A percentile compares a stretch with the other conserved stretches of the same genome.
phyloP scores from a whole-genome alignment of 2,888 invertebrate species.

The Scelioninae gen. 2 region DNA sequence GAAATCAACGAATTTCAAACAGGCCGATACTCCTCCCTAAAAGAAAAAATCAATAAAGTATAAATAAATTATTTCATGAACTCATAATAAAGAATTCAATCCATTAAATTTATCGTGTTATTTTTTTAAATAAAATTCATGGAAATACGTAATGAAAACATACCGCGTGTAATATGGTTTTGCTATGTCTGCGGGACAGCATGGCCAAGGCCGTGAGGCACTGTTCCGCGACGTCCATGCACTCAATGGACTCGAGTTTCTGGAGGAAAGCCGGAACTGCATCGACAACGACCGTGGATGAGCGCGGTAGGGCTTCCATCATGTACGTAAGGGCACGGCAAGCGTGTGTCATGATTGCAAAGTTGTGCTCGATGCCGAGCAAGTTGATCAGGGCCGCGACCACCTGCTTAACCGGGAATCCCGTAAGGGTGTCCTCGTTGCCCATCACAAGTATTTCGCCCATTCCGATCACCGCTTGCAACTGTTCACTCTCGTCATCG shows the following conservation, averaged over 20 bases:
- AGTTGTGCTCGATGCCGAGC: slow-evolving; percentile 97
- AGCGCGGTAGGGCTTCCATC: slow-evolving; percentile 98
- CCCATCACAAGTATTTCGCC: slow-evolving; percentile 99
- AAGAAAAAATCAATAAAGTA: no score
- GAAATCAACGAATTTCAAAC: slow-evolving; percentile 97
- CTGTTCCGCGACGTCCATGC: slow-evolving; percentile 99
- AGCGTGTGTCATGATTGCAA: slow-evolving; percentile 99
- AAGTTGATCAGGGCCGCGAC: slow-evolving; percentile 95
- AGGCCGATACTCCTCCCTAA: slow-evolving; percentile 95
- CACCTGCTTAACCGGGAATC: slow-evolving; percentile 98
- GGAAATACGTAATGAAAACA: no score
- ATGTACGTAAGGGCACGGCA: slow-evolving; percentile 98
- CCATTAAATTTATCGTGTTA: no score
- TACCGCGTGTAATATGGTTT: slow-evolving; percentile 94
- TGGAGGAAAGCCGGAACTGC: slow-evolving; percentile 98
- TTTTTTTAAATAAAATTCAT: no score
- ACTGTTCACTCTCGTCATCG: slow-evolving; percentile 95
- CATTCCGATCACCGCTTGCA: slow-evolving; percentile 98
- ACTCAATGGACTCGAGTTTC: slow-evolving; percentile 97
- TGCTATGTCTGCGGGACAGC: slow-evolving; percentile 96
- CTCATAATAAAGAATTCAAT: no score
- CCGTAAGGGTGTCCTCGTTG: slow-evolving; percentile 97
- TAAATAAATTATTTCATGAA: no score
- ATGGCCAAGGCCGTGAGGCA: slow-evolving; percentile 97
- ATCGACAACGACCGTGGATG: slow-evolving; percentile 96